Conservation (phyloP, 2,797 vertebrate species). For the Dromococcyx pavoninus region DNA sequence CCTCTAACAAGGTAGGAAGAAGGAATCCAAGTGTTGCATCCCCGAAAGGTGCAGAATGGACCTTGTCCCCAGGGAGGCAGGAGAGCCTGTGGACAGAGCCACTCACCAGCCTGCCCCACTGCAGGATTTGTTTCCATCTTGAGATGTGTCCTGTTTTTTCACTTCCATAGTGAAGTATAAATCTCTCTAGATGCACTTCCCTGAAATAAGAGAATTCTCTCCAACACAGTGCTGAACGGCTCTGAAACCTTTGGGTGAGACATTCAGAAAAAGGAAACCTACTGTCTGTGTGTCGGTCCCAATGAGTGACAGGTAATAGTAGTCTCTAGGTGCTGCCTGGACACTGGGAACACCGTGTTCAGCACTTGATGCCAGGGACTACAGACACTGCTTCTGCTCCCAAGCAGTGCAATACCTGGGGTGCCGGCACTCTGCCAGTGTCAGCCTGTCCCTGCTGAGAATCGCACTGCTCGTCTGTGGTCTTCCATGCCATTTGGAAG, state of each 20-base stretch:
- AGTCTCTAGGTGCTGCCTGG: neutral
- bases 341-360: rapidly evolving
- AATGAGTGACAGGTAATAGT: neutral
- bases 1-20: neutral
- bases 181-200: neutral
- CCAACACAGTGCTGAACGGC: neutral
- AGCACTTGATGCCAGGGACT: rapidly evolving
- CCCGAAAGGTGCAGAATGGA: neutral
- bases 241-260: neutral
- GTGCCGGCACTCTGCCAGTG: rapidly evolving
- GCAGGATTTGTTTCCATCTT: neutral
- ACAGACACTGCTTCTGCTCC: neutral
- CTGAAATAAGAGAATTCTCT: neutral
- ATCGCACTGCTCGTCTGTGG: rapidly evolving
- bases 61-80: neutral
- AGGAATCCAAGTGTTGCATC: neutral
- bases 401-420: rapidly evolving
- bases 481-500: neutral
- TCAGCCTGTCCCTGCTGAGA: neutral
- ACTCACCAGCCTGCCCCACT: neutral
- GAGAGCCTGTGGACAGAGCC: neutral
- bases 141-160: rapidly evolving
- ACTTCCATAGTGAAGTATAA: neutral
- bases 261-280: rapidly evolving
- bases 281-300: rapidly evolving